phyloP scores from a whole-genome alignment of 2,797 vertebrate species.

The Nannoperca australis region DNA sequence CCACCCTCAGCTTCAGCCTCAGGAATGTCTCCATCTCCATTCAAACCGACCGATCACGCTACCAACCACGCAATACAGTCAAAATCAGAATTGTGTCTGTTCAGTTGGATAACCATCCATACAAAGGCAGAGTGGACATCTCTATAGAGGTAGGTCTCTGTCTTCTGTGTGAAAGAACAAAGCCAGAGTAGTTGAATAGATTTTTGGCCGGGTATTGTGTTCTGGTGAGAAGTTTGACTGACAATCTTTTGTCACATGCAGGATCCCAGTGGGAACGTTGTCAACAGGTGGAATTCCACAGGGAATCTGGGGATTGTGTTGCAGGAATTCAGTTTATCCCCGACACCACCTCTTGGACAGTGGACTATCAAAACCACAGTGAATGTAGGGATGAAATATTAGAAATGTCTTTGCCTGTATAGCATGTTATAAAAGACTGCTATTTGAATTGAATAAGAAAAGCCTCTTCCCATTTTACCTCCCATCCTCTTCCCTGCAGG shows the following conservation, averaged over 20 bases:
- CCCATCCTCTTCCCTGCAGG: constrained; percentile 53
- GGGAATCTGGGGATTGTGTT: constrained; percentile 71
- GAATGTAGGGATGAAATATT: constrained; percentile 54
- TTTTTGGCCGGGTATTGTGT: constrained; percentile 11
- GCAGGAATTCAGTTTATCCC: constrained; percentile 55
- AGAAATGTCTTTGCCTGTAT: neutral
- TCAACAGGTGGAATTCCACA: constrained; percentile 39
- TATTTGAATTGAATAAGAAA: neutral
- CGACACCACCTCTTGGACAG: constrained; percentile 49
- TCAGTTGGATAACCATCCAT: constrained; percentile 64
- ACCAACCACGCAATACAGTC: constrained; percentile 72
- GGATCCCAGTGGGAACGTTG: constrained; percentile 68
- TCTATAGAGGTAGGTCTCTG: constrained; percentile 61
- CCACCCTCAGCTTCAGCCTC: constrained; percentile 49
- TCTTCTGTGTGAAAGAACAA: constrained; percentile 27
- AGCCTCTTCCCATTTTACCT: neutral
- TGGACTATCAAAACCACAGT: constrained; percentile 67
- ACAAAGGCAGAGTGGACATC: constrained; percentile 62
- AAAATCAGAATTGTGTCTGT: constrained; percentile 66
- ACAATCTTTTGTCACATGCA: constrained; percentile 47
- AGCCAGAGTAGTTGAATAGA: constrained; percentile 15
- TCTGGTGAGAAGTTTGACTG: constrained; percentile 22
- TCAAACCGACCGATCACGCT: constrained; percentile 72
- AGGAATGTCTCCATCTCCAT: constrained; percentile 69
- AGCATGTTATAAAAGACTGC: neutral